Conservation (phyloP, 2,113 vertebrate genomes). For the Leptodactylus fuscus region DNA sequence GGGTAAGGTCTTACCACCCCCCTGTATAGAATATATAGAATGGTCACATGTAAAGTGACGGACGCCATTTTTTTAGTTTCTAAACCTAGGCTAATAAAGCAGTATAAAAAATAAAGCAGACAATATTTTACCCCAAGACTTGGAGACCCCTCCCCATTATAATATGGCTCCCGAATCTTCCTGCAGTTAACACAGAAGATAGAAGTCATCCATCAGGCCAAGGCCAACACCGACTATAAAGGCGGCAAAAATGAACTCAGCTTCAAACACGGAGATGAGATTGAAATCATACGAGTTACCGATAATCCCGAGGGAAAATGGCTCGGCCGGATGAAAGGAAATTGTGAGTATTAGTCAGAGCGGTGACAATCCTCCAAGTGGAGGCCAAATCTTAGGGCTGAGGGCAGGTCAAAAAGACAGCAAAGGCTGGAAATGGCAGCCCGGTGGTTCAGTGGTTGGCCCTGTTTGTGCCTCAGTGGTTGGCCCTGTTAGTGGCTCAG, state of each 20-base stretch:
- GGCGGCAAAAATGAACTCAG: slow-evolving; percentile 85
- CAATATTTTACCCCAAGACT: too few relatives aligned
- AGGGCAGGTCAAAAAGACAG: too few relatives aligned
- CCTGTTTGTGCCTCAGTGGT: too few relatives aligned
- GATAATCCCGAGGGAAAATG: slow-evolving; percentile 94
- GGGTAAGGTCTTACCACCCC: slow-evolving; percentile 72
- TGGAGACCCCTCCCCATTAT: not conserved
- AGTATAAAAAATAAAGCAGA: too few relatives aligned
- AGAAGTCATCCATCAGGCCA: slow-evolving; percentile 83
- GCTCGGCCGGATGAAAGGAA: slow-evolving; percentile 83
- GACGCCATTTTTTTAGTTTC: too few relatives aligned
- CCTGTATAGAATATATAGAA: not conserved
- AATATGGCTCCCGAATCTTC: not conserved
- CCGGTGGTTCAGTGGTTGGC: too few relatives aligned
- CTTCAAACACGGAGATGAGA: slow-evolving; percentile 83
- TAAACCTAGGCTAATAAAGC: too few relatives aligned
- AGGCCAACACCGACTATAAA: slow-evolving; percentile 77
- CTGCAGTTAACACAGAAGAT: slow-evolving; percentile 80
- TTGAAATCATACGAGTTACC: slow-evolving; percentile 89
- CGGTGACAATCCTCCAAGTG: not conserved
- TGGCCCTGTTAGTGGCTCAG: too few relatives aligned
- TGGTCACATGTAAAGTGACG: too few relatives aligned
- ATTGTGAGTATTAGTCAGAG: slow-evolving; percentile 74
- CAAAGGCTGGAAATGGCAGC: too few relatives aligned
- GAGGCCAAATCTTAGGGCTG: too few relatives aligned